These are phyloP conservation scores for Centrocercus urophasianus DNA, from an alignment of 2,113 vertebrate genomes.

Conservation along the genomic window DNA sequence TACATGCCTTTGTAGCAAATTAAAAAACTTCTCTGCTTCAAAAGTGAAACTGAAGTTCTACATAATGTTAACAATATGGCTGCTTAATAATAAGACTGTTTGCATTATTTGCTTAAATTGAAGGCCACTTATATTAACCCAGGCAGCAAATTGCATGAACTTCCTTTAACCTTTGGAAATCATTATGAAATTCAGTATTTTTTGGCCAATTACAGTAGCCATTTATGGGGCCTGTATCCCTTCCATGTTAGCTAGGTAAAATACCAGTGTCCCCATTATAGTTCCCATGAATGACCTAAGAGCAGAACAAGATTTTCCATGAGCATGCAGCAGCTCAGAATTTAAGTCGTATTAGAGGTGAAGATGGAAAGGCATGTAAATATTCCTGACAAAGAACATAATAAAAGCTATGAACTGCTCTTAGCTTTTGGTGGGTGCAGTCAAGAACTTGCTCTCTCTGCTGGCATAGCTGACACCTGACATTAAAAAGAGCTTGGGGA, in stretches of 20 bases:
- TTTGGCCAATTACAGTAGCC: slow-evolving; percentile 21
- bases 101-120: slow-evolving; percentile 38
- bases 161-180: slow-evolving; percentile 43
- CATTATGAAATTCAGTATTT: slow-evolving; percentile 16
- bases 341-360: slow-evolving; percentile 6
- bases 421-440: slow-evolving; percentile 21
- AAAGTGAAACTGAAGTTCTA: neutral
- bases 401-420: neutral
- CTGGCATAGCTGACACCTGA: neutral
- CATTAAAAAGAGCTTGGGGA: slow-evolving; percentile 3
- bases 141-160: slow-evolving; percentile 31
- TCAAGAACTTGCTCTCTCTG: slow-evolving; percentile 18
- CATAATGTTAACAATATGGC: neutral
- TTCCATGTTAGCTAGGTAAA: neutral
- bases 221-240: neutral
- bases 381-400: neutral
- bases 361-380: neutral
- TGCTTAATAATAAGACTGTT: neutral
- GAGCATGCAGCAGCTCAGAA: neutral
- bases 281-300: neutral
- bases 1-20: neutral
- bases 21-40: neutral
- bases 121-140: slow-evolving; percentile 21
- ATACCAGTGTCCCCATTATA: neutral
- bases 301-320: neutral